Conservation (phyloP, 2,113 vertebrate species). For the Grammomys dolichurus region DNA sequence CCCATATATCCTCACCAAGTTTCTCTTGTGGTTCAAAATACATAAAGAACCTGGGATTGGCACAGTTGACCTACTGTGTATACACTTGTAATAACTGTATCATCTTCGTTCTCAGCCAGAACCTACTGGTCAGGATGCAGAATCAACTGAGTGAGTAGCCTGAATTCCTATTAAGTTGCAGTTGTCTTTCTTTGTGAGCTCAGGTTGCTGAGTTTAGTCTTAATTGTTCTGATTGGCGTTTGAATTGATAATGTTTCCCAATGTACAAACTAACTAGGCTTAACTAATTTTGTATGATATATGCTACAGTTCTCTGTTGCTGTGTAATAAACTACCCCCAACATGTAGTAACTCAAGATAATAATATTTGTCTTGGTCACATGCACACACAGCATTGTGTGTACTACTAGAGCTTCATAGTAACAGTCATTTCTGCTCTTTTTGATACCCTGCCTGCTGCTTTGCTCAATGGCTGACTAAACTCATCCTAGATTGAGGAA, state of each 20-base stretch:
- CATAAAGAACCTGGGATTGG: background rate
- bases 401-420: background rate
- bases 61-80: background rate
- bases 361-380: background rate
- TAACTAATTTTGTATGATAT: background rate
- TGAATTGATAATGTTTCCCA: background rate
- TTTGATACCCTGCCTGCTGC: no score
- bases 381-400: background rate
- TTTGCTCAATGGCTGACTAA: background rate
- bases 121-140: background rate
- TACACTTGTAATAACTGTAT: background rate
- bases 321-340: background rate
- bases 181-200: background rate
- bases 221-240: background rate
- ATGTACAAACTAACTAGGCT: background rate
- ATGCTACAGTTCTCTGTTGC: background rate
- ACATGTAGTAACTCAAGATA: background rate
- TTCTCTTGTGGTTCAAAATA: background rate
- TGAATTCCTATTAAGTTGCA: background rate
- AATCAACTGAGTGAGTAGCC: background rate
- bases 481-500: background rate
- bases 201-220: background rate
- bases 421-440: background rate
- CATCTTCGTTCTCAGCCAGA: background rate
- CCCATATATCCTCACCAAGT: background rate